Evolutionary conservation across 2,113 vertebrate species (phyloP).

Genomic region (Chunga burmeisteri): DNA sequence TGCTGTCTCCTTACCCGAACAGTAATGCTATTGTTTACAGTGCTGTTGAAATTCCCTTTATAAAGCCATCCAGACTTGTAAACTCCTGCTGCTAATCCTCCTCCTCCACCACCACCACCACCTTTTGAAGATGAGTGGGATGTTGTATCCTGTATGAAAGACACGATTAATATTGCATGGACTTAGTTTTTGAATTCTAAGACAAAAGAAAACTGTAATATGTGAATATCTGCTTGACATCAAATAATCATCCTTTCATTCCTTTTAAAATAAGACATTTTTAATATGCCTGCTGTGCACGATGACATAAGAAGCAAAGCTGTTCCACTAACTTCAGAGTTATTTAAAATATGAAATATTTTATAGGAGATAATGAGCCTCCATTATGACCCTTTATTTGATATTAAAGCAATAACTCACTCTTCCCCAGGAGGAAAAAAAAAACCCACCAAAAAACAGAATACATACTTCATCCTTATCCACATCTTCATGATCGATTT

Average conservation of each 20-base stretch:
- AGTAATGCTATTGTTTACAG: constrained; percentile 96
- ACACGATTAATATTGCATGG: not conserved
- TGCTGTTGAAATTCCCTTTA: constrained; percentile 99
- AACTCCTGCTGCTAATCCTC: constrained; percentile 84
- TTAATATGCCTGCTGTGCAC: not conserved
- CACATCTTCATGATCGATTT: constrained; percentile 95
- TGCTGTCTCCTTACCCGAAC: constrained; percentile 85
- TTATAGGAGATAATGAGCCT: not conserved
- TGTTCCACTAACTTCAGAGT: not conserved
- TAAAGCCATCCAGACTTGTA: constrained; percentile 98
- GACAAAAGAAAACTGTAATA: not conserved
- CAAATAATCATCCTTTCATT: not conserved
- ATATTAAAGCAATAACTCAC: not conserved
- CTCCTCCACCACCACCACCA: constrained; percentile 74
- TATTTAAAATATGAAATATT: not conserved
- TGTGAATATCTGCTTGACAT: not conserved
- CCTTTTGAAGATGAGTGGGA: constrained; percentile 98
- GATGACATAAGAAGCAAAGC: not conserved
- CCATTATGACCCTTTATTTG: not conserved
- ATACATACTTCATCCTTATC: constrained; percentile 95
- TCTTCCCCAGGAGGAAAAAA: not conserved
- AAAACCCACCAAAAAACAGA: not conserved
- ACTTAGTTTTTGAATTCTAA: not conserved
- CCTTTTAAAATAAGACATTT: not conserved
- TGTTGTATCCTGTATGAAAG: constrained; percentile 87